Conservation (phyloP, 2,888 invertebrate species). For the Agonum fuliginosum region DNA sequence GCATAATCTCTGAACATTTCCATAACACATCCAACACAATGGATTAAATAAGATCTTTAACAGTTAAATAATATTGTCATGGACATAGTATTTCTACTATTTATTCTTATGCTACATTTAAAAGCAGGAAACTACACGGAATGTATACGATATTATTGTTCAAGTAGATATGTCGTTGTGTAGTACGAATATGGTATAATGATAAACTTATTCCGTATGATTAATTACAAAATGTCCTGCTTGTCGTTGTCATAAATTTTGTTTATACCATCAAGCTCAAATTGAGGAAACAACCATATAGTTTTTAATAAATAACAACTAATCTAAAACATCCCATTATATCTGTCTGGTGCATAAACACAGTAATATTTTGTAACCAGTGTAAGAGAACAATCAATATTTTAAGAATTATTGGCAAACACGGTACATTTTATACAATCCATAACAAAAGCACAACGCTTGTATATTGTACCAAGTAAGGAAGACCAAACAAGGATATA, state of each 20-base stretch:
- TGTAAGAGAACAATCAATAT: neutral
- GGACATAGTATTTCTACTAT: conserved; percentile 19
- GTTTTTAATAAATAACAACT: neutral
- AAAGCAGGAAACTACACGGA: conserved; percentile 30
- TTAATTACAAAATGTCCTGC: neutral
- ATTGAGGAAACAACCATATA: neutral
- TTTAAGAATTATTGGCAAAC: conserved; percentile 28
- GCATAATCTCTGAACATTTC: conserved; percentile 15
- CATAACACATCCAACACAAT: neutral
- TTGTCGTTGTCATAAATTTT: neutral
- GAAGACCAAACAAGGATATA: neutral
- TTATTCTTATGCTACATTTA: conserved; percentile 16
- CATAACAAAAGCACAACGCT: neutral
- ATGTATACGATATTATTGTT: conserved; percentile 39
- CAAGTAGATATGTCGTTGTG: conserved; percentile 6
- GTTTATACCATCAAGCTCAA: too few species aligned
- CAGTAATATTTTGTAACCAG: neutral
- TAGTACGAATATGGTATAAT: neutral
- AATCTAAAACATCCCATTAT: conserved; percentile 20
- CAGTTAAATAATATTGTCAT: conserved; percentile 28
- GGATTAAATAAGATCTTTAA: conserved; percentile 10
- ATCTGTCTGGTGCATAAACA: neutral
- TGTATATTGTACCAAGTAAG: conserved; percentile 3
- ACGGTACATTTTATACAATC: conserved; percentile 9
- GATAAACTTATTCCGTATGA: neutral